These are phyloP conservation scores for Hydrozoanthus gracilis DNA, from an alignment of 92 coral and sea anemone genomes.

Conservation along the genomic window DNA sequence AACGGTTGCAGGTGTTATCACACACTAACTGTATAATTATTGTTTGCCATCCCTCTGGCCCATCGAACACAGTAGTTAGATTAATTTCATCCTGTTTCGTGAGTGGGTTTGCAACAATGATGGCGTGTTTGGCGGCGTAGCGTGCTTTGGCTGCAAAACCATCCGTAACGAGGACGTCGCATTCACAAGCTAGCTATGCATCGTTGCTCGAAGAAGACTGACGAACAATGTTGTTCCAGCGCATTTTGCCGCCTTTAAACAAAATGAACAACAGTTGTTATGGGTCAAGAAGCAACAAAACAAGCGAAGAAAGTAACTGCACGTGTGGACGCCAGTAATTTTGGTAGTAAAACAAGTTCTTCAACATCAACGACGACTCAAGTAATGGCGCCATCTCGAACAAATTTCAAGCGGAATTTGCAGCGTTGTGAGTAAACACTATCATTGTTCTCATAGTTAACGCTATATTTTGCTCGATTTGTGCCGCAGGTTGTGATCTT, in stretches of 20 bases:
- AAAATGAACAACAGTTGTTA: not conserved
- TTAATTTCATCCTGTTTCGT: not conserved
- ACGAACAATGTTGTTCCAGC: not conserved
- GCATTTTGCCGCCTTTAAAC: not conserved
- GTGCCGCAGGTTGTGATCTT: not conserved
- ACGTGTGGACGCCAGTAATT: constrained; percentile 19
- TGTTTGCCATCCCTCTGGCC: not conserved
- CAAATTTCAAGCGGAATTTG: constrained; percentile 34
- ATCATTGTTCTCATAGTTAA: not conserved
- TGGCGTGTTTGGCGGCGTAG: not conserved
- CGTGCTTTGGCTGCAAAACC: not conserved
- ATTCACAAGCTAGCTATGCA: not conserved
- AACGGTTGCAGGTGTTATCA: not conserved
- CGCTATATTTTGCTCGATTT: not conserved
- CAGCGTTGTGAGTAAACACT: constrained; percentile 35
- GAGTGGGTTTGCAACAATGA: not conserved
- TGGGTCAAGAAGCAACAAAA: constrained; percentile 48
- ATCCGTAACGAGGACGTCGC: not conserved
- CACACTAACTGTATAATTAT: not conserved
- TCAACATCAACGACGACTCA: not conserved
- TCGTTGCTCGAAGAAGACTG: not conserved
- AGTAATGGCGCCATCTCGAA: constrained; percentile 29
- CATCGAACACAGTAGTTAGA: not conserved
- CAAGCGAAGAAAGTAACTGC: constrained; percentile 36
- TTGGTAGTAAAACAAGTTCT: not conserved